These are phyloP conservation scores for Trichogramma dendrolimi DNA, from an alignment of 2,888 invertebrate genomes.

Conservation along the genomic window DNA sequence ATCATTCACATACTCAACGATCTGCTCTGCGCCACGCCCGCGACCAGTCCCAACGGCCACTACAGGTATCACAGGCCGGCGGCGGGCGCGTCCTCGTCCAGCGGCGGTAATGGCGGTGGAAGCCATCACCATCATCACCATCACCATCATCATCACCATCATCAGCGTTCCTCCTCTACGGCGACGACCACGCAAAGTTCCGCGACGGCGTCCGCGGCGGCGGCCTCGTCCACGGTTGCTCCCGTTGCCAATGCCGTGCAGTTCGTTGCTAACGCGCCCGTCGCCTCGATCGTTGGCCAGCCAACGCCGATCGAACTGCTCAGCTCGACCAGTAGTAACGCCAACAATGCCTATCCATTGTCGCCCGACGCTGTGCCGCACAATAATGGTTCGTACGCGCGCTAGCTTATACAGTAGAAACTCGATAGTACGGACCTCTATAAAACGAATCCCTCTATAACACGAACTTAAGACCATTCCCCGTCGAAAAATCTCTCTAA, in stretches of 20 bases:
- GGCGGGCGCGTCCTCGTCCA: constrained; percentile 29
- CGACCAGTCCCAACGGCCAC: constrained; percentile 48
- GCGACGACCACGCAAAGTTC: background rate
- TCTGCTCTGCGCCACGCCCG: constrained; percentile 81
- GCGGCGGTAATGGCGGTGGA: background rate
- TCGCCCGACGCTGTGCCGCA: too few relatives aligned
- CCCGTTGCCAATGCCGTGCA: constrained; percentile 10
- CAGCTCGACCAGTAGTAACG: background rate
- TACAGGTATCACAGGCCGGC: constrained; percentile 48
- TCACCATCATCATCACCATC: background rate
- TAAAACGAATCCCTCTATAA: too few relatives aligned
- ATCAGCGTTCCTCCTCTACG: background rate
- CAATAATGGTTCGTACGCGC: background rate
- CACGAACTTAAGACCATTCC: too few relatives aligned
- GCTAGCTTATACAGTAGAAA: too few relatives aligned
- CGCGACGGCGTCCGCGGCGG: background rate
- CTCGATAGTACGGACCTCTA: too few relatives aligned
- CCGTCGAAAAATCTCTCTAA: too few relatives aligned
- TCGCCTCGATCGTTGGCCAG: constrained; percentile 24
- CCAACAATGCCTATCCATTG: too few relatives aligned
- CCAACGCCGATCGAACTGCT: constrained; percentile 7
- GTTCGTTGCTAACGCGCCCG: constrained; percentile 27
- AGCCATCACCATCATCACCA: constrained; percentile 29
- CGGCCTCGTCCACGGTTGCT: background rate
- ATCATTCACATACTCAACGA: constrained; percentile 95